Evolutionary conservation across 2,888 invertebrate genomes (phyloP).

Genomic region (Drosophila nr. perissopoda): DNA sequence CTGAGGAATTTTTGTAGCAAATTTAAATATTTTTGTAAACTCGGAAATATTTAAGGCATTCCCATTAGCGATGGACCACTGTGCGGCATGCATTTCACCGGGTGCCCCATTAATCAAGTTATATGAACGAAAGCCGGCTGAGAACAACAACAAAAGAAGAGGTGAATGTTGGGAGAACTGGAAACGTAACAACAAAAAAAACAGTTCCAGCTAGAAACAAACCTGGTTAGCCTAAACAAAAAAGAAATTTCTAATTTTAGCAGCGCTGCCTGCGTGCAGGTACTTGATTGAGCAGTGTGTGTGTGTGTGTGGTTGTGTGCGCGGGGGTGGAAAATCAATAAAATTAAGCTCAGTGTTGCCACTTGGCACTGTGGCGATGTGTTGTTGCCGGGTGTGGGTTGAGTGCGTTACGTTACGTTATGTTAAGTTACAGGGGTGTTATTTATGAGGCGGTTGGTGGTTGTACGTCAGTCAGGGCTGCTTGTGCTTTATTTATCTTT

Average conservation of each 20-base stretch:
- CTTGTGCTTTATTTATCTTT: slow-evolving; percentile 25
- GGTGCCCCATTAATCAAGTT: slow-evolving; percentile 56
- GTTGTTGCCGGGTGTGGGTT: slow-evolving; percentile 10
- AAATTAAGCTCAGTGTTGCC: slow-evolving; percentile 70
- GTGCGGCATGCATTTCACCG: slow-evolving; percentile 32
- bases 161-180: slow-evolving; percentile 7
- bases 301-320: not conserved
- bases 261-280: slow-evolving; percentile 40
- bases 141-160: slow-evolving; percentile 1
- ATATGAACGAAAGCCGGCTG: slow-evolving; percentile 49
- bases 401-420: slow-evolving; percentile 34
- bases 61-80: not conserved
- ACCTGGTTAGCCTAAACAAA: slow-evolving; percentile 20
- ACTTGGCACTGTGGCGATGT: slow-evolving; percentile 41
- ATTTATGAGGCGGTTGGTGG: slow-evolving; percentile 17
- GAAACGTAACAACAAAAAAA: slow-evolving; percentile 2
- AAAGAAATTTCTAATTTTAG: slow-evolving; percentile 63
- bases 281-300: slow-evolving; percentile 32
- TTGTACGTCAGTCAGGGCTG: slow-evolving; percentile 17
- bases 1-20: not conserved
- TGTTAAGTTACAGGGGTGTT: slow-evolving; percentile 37
- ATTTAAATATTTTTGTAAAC: not conserved
- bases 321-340: slow-evolving; percentile 72
- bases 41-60: not conserved
- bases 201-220: not conserved